A percentile compares a stretch with the other conserved stretches of the same genome.
Conservation (phyloP, 1,140 invertebrate species). For the Drosophila oshimai region DNA sequence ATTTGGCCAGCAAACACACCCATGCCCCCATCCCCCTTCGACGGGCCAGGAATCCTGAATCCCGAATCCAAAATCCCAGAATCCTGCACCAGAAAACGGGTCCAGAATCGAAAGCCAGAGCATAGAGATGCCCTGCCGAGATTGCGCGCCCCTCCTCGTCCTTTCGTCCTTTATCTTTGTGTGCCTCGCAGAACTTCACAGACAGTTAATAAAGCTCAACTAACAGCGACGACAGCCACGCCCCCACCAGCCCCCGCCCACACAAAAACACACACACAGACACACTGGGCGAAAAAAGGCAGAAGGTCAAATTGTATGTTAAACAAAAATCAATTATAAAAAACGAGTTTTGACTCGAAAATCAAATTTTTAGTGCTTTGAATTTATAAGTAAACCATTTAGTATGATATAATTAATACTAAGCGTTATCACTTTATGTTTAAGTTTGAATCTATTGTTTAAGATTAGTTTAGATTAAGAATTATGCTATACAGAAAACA, state of each 20-base stretch:
- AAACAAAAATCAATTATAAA: no score
- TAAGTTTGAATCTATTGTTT: no score
- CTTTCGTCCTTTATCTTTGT: conserved; percentile 26
- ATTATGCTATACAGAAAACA: no score
- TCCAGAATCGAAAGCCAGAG: conserved; percentile 11
- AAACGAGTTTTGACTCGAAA: no score
- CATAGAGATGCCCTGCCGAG: conserved; percentile 53
- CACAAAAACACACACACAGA: neutral
- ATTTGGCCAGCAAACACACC: conserved; percentile 73
- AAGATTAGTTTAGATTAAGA: no score
- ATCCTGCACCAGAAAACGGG: conserved; percentile 22
- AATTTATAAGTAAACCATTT: no score
- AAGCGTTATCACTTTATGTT: no score
- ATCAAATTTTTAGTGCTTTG: no score
- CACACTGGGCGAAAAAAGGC: neutral
- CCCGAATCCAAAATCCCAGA: conserved; percentile 8
- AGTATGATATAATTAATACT: no score
- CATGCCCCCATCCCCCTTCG: neutral
- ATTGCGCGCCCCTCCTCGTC: conserved; percentile 64
- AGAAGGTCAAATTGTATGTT: neutral
- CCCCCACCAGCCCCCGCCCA: conserved; percentile 1
- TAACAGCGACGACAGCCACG: conserved; percentile 57
- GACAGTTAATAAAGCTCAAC: conserved; percentile 78
- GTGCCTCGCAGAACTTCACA: conserved; percentile 55
- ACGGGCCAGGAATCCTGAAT: conserved; percentile 7